Evolutionary conservation across 2,797 vertebrate genomes (phyloP).

Genomic region (Knipowitschia caucasica): DNA sequence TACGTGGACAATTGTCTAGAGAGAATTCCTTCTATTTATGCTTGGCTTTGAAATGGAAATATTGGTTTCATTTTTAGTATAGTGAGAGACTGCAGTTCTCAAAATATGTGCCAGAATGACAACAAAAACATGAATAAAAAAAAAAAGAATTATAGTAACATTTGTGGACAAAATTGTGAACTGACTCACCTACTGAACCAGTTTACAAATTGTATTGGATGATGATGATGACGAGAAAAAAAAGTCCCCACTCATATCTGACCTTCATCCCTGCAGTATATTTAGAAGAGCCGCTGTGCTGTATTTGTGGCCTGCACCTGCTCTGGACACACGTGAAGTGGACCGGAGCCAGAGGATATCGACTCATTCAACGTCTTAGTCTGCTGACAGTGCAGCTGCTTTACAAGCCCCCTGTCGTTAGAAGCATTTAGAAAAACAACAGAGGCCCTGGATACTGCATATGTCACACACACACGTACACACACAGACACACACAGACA

Average conservation of each 20-base stretch:
- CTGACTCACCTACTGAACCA: not conserved
- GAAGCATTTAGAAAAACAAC: constrained; percentile 11
- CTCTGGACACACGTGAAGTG: constrained; percentile 26
- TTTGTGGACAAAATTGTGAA: too few relatives aligned
- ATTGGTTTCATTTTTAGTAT: too few relatives aligned
- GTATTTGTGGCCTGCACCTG: constrained; percentile 61
- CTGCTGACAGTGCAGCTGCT: constrained; percentile 58
- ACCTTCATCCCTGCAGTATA: constrained; percentile 52
- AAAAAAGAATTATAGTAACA: too few relatives aligned
- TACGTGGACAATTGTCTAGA: too few relatives aligned
- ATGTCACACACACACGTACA: too few relatives aligned
- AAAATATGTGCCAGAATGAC: too few relatives aligned
- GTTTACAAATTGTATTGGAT: not conserved
- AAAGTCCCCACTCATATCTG: constrained; percentile 12
- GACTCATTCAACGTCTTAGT: constrained; percentile 18
- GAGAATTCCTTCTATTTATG: too few relatives aligned
- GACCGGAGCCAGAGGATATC: constrained; percentile 36
- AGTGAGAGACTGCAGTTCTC: too few relatives aligned
- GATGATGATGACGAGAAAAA: too few relatives aligned
- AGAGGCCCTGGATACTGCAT: not conserved
- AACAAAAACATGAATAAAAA: too few relatives aligned
- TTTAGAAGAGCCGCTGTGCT: constrained; percentile 35
- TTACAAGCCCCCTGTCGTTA: constrained; percentile 24
- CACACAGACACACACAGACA: too few relatives aligned
- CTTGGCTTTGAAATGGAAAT: too few relatives aligned